Conservation (phyloP, 2,888 invertebrate species). For the Brenthis hecate region DNA sequence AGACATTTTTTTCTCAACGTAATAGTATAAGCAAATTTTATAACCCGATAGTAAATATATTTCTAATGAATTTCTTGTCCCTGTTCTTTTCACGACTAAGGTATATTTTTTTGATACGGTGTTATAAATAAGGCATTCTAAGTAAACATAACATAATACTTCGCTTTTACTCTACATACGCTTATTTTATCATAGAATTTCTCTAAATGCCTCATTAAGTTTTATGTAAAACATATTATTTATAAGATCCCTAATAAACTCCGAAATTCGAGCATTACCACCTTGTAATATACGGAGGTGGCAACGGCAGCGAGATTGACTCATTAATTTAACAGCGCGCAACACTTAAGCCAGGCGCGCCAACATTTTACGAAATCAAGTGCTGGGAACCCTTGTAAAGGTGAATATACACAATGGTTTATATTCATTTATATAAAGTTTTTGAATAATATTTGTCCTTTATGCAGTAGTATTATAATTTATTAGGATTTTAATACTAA, state of each 20-base stretch:
- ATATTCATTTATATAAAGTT: background rate
- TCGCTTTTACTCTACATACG: too few relatives aligned
- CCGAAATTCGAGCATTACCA: conserved; percentile 67
- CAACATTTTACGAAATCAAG: conserved; percentile 79
- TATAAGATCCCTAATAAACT: conserved; percentile 36
- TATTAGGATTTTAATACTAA: too few relatives aligned
- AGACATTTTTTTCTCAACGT: too few relatives aligned
- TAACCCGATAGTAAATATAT: too few relatives aligned
- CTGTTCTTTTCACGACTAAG: too few relatives aligned
- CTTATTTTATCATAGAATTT: background rate
- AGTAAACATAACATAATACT: too few relatives aligned
- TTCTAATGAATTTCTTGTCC: too few relatives aligned
- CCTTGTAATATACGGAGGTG: conserved; percentile 76
- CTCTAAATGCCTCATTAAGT: conserved; percentile 2
- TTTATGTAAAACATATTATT: conserved; percentile 17
- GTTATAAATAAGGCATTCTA: too few relatives aligned
- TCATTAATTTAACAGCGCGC: conserved; percentile 82
- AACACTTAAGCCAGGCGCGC: conserved; percentile 79
- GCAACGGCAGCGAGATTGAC: conserved; percentile 69
- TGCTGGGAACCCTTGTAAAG: conserved; percentile 57
- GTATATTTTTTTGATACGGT: too few relatives aligned
- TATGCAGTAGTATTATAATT: too few relatives aligned
- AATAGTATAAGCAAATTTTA: too few relatives aligned
- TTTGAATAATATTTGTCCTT: too few relatives aligned
- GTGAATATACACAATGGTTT: background rate